Conservation (phyloP, 2,888 invertebrate genomes). For the Drosophila stalkeri region DNA sequence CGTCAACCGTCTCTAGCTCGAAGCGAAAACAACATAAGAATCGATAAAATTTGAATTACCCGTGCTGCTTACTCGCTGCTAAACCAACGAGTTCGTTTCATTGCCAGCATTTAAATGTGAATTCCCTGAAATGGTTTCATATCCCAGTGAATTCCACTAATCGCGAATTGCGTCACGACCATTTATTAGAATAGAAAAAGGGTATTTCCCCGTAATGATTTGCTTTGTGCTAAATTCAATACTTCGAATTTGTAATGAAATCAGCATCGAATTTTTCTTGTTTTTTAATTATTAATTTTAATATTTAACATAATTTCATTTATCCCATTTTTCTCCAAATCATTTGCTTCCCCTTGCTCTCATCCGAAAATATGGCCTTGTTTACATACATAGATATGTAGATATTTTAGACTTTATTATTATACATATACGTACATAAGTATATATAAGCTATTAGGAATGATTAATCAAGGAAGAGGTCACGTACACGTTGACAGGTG, state of each 20-base stretch:
- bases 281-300: too few species aligned
- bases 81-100: conserved; percentile 4
- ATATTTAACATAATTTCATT: too few species aligned
- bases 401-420: neutral
- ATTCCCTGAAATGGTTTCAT: neutral
- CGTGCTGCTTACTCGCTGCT: conserved; percentile 1
- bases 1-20: neutral
- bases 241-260: neutral
- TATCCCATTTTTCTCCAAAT: too few species aligned
- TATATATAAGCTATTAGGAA: neutral
- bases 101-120: neutral
- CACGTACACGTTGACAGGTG: neutral
- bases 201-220: neutral
- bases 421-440: too few species aligned
- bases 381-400: neutral
- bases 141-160: neutral
- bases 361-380: too few species aligned
- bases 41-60: neutral
- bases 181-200: neutral
- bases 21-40: neutral
- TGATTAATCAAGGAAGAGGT: neutral
- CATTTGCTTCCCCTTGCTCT: too few species aligned
- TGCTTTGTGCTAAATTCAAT: neutral
- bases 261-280: too few species aligned
- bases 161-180: neutral